Evolutionary conservation across 2,797 vertebrate genomes (phyloP), one percentile per base, ranked within the genome.

Genomic region (Falco berigora): DNA sequence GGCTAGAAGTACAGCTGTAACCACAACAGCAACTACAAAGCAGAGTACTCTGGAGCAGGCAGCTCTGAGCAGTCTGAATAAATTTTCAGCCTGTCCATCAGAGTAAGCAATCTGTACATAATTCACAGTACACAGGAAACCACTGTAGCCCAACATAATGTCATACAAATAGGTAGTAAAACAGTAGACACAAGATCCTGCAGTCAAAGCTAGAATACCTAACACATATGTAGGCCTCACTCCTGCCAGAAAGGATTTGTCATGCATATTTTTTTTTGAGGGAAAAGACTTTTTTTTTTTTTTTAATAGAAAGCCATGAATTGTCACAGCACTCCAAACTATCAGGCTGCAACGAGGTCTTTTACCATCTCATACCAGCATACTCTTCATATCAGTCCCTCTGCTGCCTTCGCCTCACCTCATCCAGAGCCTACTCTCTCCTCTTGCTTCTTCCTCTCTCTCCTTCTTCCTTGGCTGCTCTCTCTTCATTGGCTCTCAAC

Each of bases 171-270:
- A 90, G 9, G 10, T 19, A 68, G 23, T 22, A 74, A 66, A 79
- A 76, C 42, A 13, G 44, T 27, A 52, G 38, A 38, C 59, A 14
- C 15, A 34, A 87, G 32, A 32, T 58, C 34, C 19, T 74, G 20
- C 28, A 52, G 24, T 49, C 28, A 68, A 42, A 83, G 49, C 10
- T 64, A 25, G 16, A 89, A 50, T 50, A 56, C 12, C 18, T 22
- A 28, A 44, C 0, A 3, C 4, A 36, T n/a, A 52, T 0, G 3
- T 52, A 24, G 79, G 16, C 5, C 9, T 72, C 61, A 27, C 6
- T 84, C 14, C 14, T 72, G 11, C 8, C 27, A 59, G 50, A 68
- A 89, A 58, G 19, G 9, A 62, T 47, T 66, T 58, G 3, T 36
- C 12, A 53, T 71, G n/a, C 27, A 19, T 30, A 49, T 50, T 58